Evolutionary conservation across 1,140 invertebrate species (phyloP).

Genomic region (Brachionus koreanus): DNA sequence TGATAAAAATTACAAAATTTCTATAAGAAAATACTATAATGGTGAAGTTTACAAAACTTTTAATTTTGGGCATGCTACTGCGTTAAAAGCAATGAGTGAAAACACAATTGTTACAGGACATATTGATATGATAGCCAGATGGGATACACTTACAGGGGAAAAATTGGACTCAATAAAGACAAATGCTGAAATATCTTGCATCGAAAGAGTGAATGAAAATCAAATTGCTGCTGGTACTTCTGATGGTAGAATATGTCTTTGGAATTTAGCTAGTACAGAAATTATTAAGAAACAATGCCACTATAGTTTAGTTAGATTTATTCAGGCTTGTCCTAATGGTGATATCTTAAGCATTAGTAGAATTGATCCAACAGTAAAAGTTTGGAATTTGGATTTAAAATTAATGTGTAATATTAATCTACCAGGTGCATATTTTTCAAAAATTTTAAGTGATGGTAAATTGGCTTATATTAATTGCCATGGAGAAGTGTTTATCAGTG

Average conservation of each 20-base stretch:
- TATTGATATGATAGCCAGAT: neutral
- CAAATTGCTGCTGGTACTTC: neutral
- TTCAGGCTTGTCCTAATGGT: neutral
- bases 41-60: neutral
- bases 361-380: neutral
- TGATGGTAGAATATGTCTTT: neutral
- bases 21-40: neutral
- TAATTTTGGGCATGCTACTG: neutral
- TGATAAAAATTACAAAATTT: neutral
- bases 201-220: neutral
- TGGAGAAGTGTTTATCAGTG: no score
- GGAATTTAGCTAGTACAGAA: neutral
- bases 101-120: neutral
- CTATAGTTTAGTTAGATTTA: neutral
- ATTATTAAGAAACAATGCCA: neutral
- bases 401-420: neutral
- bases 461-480: neutral
- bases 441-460: neutral
- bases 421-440: neutral
- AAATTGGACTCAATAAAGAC: neutral
- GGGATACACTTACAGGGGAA: neutral
- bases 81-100: neutral
- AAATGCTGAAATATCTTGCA: neutral
- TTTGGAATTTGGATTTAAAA: neutral
- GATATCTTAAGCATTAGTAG: neutral